phyloP scores from a whole-genome alignment of 2,888 invertebrate species.

The Aphelenchoides bicaudatus region DNA sequence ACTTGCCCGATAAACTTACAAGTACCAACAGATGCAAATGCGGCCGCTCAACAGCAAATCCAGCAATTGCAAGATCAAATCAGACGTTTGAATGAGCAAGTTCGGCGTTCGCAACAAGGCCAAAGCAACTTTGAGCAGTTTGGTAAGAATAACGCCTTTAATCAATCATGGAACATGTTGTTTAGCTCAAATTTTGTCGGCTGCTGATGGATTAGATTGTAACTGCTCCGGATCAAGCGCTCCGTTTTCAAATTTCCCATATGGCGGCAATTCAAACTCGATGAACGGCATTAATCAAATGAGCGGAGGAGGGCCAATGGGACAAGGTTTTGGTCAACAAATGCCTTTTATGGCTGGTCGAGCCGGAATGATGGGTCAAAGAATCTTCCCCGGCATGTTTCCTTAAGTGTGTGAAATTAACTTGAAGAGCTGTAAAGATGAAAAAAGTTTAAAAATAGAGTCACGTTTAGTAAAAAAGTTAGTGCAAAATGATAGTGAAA shows the following conservation, averaged over 20 bases:
- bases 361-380: slow-evolving; percentile 10
- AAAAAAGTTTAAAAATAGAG: no score
- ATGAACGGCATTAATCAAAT: not conserved
- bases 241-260: slow-evolving; percentile 22
- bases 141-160: slow-evolving; percentile 33
- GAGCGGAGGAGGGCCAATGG: slow-evolving; percentile 13
- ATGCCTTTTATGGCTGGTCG: slow-evolving; percentile 16
- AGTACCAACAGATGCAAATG: slow-evolving; percentile 47
- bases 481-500: no score
- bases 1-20: slow-evolving; percentile 19
- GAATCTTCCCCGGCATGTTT: slow-evolving; percentile 19
- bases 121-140: slow-evolving; percentile 52
- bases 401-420: not conserved
- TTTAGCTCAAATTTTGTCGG: slow-evolving; percentile 49
- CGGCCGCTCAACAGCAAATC: slow-evolving; percentile 55
- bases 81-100: slow-evolving; percentile 46
- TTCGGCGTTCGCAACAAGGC: slow-evolving; percentile 47
- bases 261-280: slow-evolving; percentile 3
- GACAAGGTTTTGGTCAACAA: not conserved
- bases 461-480: no score
- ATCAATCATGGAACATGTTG: not conserved
- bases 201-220: slow-evolving; percentile 55
- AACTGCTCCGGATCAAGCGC: slow-evolving; percentile 39
- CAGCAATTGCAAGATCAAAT: slow-evolving; percentile 52
- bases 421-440: no score